Evolutionary conservation across 1,140 invertebrate genomes (phyloP), one percentile per base, ranked within the genome.

Genomic region (Trichogramma pretiosum): DNA sequence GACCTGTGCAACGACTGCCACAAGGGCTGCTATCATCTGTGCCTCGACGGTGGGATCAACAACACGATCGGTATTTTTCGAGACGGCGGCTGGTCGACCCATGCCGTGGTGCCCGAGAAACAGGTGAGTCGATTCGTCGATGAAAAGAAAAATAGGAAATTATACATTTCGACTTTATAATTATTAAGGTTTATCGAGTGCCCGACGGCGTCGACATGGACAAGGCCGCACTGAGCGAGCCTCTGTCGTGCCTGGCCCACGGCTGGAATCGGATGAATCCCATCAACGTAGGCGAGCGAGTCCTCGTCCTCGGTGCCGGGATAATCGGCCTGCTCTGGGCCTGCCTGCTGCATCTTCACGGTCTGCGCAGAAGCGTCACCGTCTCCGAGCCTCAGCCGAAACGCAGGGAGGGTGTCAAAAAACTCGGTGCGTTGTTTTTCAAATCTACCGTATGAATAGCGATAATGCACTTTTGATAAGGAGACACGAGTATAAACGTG

Each of bases 271-370:
- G 67, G 24, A 71, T 81, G 7, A 68, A 72, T 46, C 78, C 78
- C 1, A 65, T 84, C 13, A 53, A 68, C 2, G 67, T 83, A 13
- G 81, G 81, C 4, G 54, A 66, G 2, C 77, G 71, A 37, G 76
- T 84, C n/a, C 66, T 84, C 1, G 64, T 85, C 0, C 73, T 76
- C 3, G 83, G 82, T 2, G 80, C 82, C 22, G 83, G 82, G 5
- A 84, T 84, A 35, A 84, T 85, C 54, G 82, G 83, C 56, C 53
- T 82, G 48, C 61, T 85, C 2, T 85, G 82, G 81, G 57, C 76
- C 0, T 75, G 70, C 10, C 56, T 78, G 0, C 64, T 85, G 2
- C 82, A 85, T 59, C 65, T 79, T 2, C 77, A 79, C 33, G 83
- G 83, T 0, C 78, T 83, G 52, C 71, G 77, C 26, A 78, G 77